A percentile compares a stretch with the other conserved stretches of the same genome.
Evolutionary conservation across 1,140 invertebrate genomes (phyloP).

Genomic region (Lucilia sericata): DNA sequence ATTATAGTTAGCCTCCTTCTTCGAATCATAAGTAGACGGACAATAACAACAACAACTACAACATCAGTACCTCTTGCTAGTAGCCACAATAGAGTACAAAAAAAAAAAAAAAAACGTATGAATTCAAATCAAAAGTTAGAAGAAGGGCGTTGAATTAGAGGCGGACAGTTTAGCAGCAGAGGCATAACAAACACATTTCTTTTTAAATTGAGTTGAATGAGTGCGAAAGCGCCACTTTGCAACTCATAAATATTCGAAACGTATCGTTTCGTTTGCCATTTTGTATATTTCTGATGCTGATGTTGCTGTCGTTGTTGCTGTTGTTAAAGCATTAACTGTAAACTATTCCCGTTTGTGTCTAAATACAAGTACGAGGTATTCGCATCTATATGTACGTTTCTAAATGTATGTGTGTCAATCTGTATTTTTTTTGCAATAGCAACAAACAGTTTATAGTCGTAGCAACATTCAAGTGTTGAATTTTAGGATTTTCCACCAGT

Average conservation of each 20-base stretch:
- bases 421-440: neutral
- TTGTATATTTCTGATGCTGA: constrained; percentile 4
- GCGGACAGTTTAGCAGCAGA: constrained; percentile 8
- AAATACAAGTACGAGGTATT: neutral
- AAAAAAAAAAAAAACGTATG: neutral
- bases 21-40: constrained; percentile 7
- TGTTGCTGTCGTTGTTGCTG: neutral
- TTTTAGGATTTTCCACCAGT: constrained; percentile 35
- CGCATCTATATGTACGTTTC: neutral
- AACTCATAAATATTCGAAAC: constrained; percentile 43
- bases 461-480: constrained; percentile 30
- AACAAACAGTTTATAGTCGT: neutral
- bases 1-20: constrained; percentile 25
- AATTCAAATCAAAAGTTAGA: neutral
- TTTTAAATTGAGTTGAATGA: constrained; percentile 42
- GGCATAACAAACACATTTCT: constrained; percentile 19
- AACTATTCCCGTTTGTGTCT: constrained; percentile 31
- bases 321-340: constrained; percentile 36
- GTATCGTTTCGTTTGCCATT: constrained; percentile 26
- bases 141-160: constrained; percentile 4
- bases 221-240: constrained; percentile 32
- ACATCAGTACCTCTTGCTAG: neutral
- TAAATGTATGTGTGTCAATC: constrained; percentile 4
- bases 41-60: neutral
- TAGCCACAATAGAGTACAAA: neutral